Percentiles rank a stretch among this genome's conserved stretches.
Conservation (phyloP, 1,140 invertebrate genomes). For the Drosophila bocki region DNA sequence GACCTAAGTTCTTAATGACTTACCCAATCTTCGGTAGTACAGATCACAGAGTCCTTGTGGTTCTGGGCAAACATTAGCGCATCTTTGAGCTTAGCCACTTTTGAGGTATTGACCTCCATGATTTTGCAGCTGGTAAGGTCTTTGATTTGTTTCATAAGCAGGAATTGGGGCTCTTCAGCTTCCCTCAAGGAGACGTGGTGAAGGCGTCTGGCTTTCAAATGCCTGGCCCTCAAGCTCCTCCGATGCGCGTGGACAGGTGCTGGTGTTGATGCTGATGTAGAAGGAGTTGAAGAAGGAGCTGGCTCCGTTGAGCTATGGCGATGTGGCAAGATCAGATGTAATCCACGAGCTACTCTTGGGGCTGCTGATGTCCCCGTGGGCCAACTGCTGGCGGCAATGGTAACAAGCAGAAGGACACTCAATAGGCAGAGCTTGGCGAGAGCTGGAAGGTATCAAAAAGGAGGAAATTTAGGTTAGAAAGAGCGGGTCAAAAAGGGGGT, state of each 20-base stretch:
- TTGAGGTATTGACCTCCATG: background rate
- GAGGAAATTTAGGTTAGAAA: too few relatives aligned
- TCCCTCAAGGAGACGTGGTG: too few relatives aligned
- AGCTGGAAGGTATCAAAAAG: slow-evolving; percentile 22
- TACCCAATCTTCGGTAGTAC: slow-evolving; percentile 32
- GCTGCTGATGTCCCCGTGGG: slow-evolving; percentile 18
- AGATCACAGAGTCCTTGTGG: slow-evolving; percentile 14
- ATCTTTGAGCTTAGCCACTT: background rate
- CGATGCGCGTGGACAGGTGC: background rate
- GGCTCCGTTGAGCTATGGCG: background rate
- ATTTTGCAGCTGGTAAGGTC: background rate
- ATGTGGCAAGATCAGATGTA: slow-evolving; percentile 34
- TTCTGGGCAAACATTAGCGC: background rate
- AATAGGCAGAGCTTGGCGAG: slow-evolving; percentile 29
- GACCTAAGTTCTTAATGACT: background rate
- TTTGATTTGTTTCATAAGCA: background rate
- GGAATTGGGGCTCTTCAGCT: too few relatives aligned
- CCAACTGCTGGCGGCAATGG: slow-evolving; percentile 25
- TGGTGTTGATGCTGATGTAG: background rate
- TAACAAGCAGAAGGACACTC: slow-evolving; percentile 35
- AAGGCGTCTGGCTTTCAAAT: too few relatives aligned
- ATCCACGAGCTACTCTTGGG: slow-evolving; percentile 40
- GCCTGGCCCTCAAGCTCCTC: too few relatives aligned
- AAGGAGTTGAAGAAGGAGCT: background rate
- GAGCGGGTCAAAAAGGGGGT: background rate